Evolutionary conservation across 2,113 vertebrate genomes (phyloP).

Genomic region (Butorides virescens): DNA sequence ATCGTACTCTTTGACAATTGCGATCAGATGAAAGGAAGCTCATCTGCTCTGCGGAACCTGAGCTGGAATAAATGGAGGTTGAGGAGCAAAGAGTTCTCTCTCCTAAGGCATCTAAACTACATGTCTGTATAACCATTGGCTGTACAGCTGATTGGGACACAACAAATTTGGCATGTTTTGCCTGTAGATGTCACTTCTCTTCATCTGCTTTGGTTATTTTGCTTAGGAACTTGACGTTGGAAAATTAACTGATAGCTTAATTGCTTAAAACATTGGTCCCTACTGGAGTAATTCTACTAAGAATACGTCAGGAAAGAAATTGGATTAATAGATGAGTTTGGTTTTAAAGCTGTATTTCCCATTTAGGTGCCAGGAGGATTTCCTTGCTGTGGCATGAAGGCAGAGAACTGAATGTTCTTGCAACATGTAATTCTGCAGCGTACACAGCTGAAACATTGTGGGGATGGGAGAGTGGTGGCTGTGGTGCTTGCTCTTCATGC

Average conservation of each 20-base stretch:
- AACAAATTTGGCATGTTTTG: slow-evolving; percentile 23
- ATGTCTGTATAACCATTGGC: background rate
- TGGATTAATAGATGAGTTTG: background rate
- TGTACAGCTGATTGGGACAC: background rate
- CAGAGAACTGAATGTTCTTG: background rate
- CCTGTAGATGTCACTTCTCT: slow-evolving; percentile 30
- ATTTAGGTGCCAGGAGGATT: background rate
- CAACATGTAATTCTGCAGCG: background rate
- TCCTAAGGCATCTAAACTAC: background rate
- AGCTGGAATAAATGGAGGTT: background rate
- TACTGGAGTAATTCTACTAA: background rate
- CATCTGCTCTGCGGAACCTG: background rate
- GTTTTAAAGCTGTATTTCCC: background rate
- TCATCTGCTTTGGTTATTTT: slow-evolving; percentile 36
- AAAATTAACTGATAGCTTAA: slow-evolving; percentile 43
- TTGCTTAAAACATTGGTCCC: slow-evolving; percentile 21
- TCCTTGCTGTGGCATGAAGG: background rate
- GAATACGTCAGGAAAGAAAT: background rate
- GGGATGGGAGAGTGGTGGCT: background rate
- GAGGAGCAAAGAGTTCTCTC: background rate
- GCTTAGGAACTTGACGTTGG: background rate
- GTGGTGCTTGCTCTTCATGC: background rate
- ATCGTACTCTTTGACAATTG: background rate
- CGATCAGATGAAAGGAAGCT: background rate
- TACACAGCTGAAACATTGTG: background rate